Percentiles rank a stretch among this genome's conserved stretches.
Evolutionary conservation across 2,797 vertebrate genomes (phyloP).

Genomic region (Erethizon dorsatum): DNA sequence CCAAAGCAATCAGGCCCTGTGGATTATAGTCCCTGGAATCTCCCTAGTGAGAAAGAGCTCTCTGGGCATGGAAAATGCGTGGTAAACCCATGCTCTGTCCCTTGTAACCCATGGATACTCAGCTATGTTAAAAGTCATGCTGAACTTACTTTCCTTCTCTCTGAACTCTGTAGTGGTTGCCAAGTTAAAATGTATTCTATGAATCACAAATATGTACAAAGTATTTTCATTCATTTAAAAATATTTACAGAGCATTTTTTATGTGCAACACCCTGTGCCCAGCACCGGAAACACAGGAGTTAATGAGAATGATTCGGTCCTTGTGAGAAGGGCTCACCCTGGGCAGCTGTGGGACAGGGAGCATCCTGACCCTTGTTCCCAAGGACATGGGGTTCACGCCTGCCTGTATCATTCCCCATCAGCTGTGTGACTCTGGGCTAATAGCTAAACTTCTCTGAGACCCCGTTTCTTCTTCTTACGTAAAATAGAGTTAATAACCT

Average conservation of each 20-base stretch:
- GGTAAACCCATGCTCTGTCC: neutral
- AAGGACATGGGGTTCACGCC: neutral
- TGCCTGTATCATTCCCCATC: neutral
- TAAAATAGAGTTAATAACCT: neutral
- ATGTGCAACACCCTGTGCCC: neutral
- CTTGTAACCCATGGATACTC: neutral
- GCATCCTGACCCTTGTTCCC: neutral
- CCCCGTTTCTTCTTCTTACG: neutral
- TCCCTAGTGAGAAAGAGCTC: neutral
- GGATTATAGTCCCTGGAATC: neutral
- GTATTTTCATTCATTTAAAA: neutral
- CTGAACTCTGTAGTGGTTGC: neutral
- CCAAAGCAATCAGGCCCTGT: neutral
- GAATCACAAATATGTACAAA: neutral
- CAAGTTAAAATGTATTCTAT: slow-evolving; percentile 14
- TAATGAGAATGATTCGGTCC: neutral
- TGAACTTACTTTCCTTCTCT: neutral
- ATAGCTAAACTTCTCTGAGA: neutral
- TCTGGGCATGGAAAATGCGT: neutral
- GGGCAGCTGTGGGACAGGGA: neutral
- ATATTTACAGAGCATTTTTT: neutral
- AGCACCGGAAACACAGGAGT: neutral
- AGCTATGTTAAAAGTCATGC: neutral
- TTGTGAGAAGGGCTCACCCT: neutral
- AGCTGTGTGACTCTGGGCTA: neutral